These are phyloP conservation scores for Mactromeris polynyma DNA, from an alignment of 2,888 invertebrate species.

Conservation along the genomic window DNA sequence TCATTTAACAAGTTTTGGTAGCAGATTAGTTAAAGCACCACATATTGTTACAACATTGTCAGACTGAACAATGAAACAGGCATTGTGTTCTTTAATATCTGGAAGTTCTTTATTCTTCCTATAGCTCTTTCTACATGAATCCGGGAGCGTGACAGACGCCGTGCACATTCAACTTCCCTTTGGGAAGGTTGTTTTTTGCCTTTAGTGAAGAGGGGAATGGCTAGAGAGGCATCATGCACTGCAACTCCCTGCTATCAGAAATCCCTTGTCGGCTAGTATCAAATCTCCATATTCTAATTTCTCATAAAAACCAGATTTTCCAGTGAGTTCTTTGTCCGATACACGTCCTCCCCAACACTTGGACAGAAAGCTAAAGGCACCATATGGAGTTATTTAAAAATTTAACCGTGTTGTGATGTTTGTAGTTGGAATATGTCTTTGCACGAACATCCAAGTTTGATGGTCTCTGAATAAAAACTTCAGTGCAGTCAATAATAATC, in stretches of 20 bases:
- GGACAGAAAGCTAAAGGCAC: too few species aligned
- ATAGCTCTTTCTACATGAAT: constrained; percentile 44
- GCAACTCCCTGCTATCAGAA: constrained; percentile 23
- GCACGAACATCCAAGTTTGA: constrained; percentile 29
- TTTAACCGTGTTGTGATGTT: constrained; percentile 40
- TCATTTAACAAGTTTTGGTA: too few species aligned
- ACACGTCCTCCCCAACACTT: too few species aligned
- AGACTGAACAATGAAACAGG: constrained; percentile 5
- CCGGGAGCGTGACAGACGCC: constrained; percentile 5
- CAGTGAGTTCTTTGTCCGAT: constrained; percentile 48
- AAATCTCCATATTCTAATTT: too few species aligned
- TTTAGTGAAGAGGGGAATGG: constrained; percentile 25
- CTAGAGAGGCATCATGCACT: background rate
- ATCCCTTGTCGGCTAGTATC: constrained; percentile 5
- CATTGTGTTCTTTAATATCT: constrained; percentile 1
- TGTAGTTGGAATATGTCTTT: constrained; percentile 33
- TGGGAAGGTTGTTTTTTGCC: constrained; percentile 32
- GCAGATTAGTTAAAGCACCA: too few species aligned
- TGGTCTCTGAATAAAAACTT: constrained; percentile 44
- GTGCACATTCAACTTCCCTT: too few species aligned
- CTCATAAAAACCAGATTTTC: constrained; percentile 32
- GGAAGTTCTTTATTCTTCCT: too few species aligned
- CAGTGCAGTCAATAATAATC: constrained; percentile 45
- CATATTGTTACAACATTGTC: background rate
- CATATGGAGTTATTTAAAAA: constrained; percentile 36